Conservation (phyloP, 2,888 invertebrate species). For the Allolobophora icterica region DNA sequence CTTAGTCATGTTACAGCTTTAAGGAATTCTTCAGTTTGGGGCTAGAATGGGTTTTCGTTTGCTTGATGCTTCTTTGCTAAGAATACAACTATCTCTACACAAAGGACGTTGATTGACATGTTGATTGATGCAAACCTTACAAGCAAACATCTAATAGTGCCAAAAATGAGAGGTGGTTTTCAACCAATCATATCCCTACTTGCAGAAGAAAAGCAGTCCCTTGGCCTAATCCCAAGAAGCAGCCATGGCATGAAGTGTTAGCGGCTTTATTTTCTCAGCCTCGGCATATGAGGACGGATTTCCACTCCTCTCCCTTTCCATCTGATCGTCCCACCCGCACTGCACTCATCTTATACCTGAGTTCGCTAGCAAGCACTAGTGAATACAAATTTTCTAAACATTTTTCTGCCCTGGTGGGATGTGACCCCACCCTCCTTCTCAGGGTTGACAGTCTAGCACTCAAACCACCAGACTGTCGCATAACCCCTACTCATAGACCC, state of each 20-base stretch:
- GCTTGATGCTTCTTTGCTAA: not conserved
- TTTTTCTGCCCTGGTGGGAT: not conserved
- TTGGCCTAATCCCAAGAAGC: too few relatives aligned
- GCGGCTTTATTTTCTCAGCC: too few relatives aligned
- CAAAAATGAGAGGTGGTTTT: not conserved
- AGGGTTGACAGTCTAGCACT: not conserved
- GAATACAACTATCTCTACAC: not conserved
- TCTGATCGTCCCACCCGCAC: too few relatives aligned
- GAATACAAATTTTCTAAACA: not conserved
- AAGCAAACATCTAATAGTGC: not conserved
- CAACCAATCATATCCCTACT: not conserved
- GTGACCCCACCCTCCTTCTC: not conserved
- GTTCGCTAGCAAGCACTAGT: not conserved
- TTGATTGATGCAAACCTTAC: not conserved
- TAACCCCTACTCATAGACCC: not conserved
- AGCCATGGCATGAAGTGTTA: too few relatives aligned
- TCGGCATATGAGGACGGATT: too few relatives aligned
- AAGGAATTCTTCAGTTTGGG: too few relatives aligned
- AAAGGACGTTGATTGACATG: not conserved
- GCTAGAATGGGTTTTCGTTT: too few relatives aligned
- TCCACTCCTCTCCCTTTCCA: not conserved
- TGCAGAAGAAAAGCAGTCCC: not conserved
- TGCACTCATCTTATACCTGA: too few relatives aligned
- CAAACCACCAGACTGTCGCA: not conserved
- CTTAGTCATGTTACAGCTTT: too few relatives aligned